Percentiles rank a stretch among this genome's conserved stretches.
Conservation (phyloP, 2,797 vertebrate species). For the Sebastes goodei region DNA sequence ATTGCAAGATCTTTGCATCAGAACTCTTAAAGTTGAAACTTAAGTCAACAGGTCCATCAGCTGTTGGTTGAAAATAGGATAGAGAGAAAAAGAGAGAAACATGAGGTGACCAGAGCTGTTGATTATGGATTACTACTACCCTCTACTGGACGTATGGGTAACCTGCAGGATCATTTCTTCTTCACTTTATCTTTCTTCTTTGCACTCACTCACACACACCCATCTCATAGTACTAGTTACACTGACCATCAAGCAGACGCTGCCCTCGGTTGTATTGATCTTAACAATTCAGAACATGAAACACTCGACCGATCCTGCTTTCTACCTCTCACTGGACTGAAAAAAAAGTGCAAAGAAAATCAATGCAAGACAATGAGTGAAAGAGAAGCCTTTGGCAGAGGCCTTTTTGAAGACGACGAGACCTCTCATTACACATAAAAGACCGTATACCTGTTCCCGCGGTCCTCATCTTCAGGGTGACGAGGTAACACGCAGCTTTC, state of each 20-base stretch:
- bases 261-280: neutral
- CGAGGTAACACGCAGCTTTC: neutral
- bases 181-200: neutral
- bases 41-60: slow-evolving; percentile 53
- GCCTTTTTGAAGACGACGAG: neutral
- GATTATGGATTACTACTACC: slow-evolving; percentile 60
- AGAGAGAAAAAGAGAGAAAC: neutral
- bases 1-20: slow-evolving; percentile 47
- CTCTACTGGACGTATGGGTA: slow-evolving; percentile 59
- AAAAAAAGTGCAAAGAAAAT: neutral
- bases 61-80: slow-evolving; percentile 23
- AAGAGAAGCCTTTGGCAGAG: neutral
- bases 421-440: neutral
- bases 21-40: slow-evolving; percentile 10
- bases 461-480: neutral
- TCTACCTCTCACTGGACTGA: neutral
- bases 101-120: neutral
- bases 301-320: neutral
- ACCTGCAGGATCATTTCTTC: slow-evolving; percentile 22
- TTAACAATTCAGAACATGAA: slow-evolving; percentile 13
- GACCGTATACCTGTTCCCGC: neutral
- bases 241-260: neutral
- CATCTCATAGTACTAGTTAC: neutral
- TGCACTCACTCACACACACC: neutral
- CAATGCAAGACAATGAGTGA: neutral